Evolutionary conservation across 2,797 vertebrate species (phyloP).

Genomic region (Rhodeus uyekii): DNA sequence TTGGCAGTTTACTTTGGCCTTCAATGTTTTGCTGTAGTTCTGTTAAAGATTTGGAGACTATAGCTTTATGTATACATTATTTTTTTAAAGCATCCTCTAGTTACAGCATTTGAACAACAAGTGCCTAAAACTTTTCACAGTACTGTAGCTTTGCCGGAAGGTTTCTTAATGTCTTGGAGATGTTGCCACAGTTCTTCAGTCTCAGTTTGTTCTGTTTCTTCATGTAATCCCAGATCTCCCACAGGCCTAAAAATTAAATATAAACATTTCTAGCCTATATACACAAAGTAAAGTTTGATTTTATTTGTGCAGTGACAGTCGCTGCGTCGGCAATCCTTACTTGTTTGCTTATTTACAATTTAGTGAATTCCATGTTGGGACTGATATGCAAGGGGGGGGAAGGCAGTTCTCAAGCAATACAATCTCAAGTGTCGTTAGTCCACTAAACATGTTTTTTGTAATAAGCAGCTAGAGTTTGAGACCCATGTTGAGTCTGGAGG

Average conservation of each 20-base stretch:
- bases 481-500: background rate
- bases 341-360: slow-evolving; percentile 9
- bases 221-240: too few relatives aligned
- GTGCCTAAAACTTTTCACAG: too few relatives aligned
- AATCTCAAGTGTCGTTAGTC: background rate
- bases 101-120: too few relatives aligned
- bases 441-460: background rate
- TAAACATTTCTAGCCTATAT: background rate
- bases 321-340: background rate
- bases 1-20: background rate
- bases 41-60: background rate
- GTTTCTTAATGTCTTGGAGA: too few relatives aligned
- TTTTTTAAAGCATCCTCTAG: too few relatives aligned
- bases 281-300: background rate
- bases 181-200: too few relatives aligned
- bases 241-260: background rate
- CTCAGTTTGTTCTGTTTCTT: too few relatives aligned
- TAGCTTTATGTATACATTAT: background rate
- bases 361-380: background rate
- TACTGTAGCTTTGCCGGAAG: too few relatives aligned
- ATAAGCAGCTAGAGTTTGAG: background rate
- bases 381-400: background rate
- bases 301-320: background rate
- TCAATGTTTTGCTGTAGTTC: background rate
- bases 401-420: background rate